Percentiles rank a stretch among this genome's conserved stretches.
phyloP scores from a whole-genome alignment of 2,797 vertebrate genomes.

The Ctenosaura bakeri region DNA sequence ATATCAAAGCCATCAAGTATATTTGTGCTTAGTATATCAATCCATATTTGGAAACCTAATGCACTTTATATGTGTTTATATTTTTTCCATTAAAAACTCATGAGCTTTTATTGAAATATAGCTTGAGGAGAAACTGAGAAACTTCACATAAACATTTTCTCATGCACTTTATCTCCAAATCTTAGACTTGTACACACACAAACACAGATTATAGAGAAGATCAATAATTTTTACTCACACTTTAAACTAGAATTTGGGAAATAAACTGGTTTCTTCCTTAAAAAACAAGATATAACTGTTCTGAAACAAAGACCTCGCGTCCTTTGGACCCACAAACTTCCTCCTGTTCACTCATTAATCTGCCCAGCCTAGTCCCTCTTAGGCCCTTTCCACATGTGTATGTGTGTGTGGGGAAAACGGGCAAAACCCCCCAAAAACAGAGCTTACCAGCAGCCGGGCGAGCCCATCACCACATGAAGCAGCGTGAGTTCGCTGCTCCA shows the following conservation, averaged over 20 bases:
- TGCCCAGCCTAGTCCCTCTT: too few species aligned
- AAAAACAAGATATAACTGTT: too few species aligned
- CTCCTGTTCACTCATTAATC: background rate
- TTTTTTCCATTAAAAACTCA: background rate
- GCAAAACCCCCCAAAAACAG: too few species aligned
- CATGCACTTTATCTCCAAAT: background rate
- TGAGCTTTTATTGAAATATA: background rate
- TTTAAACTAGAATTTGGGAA: background rate
- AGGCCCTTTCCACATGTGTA: too few species aligned
- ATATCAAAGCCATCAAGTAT: constrained; percentile 27
- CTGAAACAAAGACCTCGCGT: background rate
- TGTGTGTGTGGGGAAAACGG: too few species aligned
- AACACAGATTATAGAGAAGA: background rate
- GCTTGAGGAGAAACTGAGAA: background rate
- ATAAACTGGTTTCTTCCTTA: background rate
- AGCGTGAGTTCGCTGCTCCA: too few species aligned
- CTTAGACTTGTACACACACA: background rate
- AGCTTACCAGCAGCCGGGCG: too few species aligned
- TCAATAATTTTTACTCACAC: background rate
- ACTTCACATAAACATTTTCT: background rate
- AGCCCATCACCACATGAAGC: too few species aligned
- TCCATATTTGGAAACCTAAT: background rate
- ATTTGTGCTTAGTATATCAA: background rate
- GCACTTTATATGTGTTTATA: background rate
- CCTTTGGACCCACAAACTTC: background rate